Percentiles rank a stretch among this genome's conserved stretches.
phyloP scores from a whole-genome alignment of 2,888 invertebrate species.

The Muscina levida region DNA sequence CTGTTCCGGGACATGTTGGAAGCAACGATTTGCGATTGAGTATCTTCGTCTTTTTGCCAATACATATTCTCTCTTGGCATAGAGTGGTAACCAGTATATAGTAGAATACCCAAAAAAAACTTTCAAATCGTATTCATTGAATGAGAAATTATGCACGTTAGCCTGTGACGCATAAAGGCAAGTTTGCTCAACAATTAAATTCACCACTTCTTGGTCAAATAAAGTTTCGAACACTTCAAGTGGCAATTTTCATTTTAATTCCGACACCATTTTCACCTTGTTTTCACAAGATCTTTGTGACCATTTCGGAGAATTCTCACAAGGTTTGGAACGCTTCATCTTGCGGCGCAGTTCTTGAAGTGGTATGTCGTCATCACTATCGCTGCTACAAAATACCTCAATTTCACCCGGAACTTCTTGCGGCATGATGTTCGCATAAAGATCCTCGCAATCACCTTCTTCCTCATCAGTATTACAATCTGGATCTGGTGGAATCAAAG shows the following conservation, averaged over 20 bases:
- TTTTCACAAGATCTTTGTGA: too few species aligned
- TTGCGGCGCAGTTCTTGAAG: background rate
- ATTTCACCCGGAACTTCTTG: background rate
- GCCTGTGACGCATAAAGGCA: conserved; percentile 16
- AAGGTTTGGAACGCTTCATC: too few species aligned
- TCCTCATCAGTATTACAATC: background rate
- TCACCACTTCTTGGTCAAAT: conserved; percentile 19
- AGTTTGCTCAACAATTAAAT: conserved; percentile 20
- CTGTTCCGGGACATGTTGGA: conserved; percentile 53
- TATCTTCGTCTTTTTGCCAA: conserved; percentile 55
- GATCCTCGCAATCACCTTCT: background rate
- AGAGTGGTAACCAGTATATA: conserved; percentile 52
- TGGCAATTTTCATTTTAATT: background rate
- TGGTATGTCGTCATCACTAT: background rate
- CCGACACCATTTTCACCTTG: too few species aligned
- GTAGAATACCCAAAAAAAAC: conserved; percentile 50
- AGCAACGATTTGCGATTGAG: conserved; percentile 34
- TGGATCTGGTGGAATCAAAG: too few species aligned
- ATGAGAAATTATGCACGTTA: conserved; percentile 39
- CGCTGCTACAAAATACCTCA: background rate
- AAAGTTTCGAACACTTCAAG: conserved; percentile 31
- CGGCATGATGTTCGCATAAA: background rate
- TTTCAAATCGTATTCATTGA: conserved; percentile 41
- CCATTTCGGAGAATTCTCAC: too few species aligned
- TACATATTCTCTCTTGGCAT: conserved; percentile 49